Conservation (phyloP, 2,113 vertebrate species). For the Platysteira castanea region DNA sequence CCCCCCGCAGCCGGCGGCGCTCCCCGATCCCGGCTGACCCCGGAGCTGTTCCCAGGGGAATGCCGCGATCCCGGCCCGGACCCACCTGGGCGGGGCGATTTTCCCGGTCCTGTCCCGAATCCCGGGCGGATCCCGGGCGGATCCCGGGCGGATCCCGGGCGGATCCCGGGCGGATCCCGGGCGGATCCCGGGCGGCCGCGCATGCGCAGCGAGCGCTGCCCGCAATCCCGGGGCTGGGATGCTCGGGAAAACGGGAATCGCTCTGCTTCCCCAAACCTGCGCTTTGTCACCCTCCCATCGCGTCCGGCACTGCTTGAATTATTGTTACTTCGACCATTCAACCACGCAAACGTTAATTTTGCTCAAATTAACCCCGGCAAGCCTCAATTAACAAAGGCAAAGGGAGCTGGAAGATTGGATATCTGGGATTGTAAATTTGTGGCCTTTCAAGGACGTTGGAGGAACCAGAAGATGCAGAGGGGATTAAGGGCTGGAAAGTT, state of each 20-base stretch:
- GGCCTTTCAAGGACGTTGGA: not conserved
- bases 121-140: no score
- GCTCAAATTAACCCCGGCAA: not conserved
- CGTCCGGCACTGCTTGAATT: not conserved
- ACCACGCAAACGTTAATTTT: not conserved
- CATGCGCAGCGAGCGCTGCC: not conserved
- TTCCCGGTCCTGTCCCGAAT: not conserved
- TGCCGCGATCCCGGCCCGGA: not conserved
- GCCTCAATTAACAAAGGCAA: not conserved
- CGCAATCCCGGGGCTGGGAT: fast-evolving
- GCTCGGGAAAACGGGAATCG: not conserved
- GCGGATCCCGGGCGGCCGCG: not conserved
- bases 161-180: not conserved
- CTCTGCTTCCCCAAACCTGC: not conserved
- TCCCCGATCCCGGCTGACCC: not conserved
- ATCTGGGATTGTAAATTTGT: not conserved
- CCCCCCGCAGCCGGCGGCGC: not conserved
- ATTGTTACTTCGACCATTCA: fast-evolving
- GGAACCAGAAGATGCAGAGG: not conserved
- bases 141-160: not conserved
- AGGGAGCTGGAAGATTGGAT: not conserved
- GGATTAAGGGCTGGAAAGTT: not conserved
- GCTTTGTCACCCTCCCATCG: not conserved
- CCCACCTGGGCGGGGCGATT: not conserved
- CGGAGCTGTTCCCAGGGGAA: not conserved